A percentile compares a stretch with the other conserved stretches of the same genome.
These are phyloP conservation scores for Speoplatyrhinus poulsoni DNA, from an alignment of 2,113 vertebrate genomes.

Conservation along the genomic window DNA sequence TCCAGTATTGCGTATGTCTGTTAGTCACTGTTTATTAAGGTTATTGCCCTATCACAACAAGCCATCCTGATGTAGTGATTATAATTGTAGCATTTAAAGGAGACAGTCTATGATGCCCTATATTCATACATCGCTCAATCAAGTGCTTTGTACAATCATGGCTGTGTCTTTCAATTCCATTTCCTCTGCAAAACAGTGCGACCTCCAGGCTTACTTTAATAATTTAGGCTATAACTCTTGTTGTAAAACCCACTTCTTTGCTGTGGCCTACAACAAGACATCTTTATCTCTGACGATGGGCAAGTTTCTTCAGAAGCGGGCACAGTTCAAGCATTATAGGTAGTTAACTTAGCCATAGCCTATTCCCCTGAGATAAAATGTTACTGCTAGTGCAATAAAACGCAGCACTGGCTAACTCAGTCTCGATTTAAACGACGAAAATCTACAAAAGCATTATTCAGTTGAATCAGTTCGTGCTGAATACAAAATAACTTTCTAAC, in stretches of 20 bases:
- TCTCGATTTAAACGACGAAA: slow-evolving; percentile 20
- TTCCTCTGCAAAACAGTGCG: slow-evolving; percentile 49
- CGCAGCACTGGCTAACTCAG: slow-evolving; percentile 30
- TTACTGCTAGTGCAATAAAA: slow-evolving; percentile 41
- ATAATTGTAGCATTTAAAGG: slow-evolving; percentile 56
- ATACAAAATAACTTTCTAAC: background rate
- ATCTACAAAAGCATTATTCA: slow-evolving; percentile 4
- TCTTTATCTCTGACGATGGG: slow-evolving; percentile 43
- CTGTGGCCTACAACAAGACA: slow-evolving; percentile 48
- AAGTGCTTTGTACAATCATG: slow-evolving; percentile 65
- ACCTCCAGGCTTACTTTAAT: slow-evolving; percentile 52
- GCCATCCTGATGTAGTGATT: slow-evolving; percentile 51
- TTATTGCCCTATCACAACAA: slow-evolving; percentile 56
- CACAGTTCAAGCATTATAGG: slow-evolving; percentile 32
- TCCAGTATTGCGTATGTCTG: slow-evolving; percentile 28
- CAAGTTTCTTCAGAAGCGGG: slow-evolving; percentile 51
- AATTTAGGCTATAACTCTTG: slow-evolving; percentile 46
- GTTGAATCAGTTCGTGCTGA: too few relatives aligned
- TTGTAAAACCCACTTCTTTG: slow-evolving; percentile 62
- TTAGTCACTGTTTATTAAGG: slow-evolving; percentile 50
- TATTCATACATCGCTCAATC: slow-evolving; percentile 66
- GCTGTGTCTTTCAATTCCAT: slow-evolving; percentile 62
- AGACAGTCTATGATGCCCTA: slow-evolving; percentile 34
- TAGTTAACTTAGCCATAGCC: slow-evolving; percentile 24
- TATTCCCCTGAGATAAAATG: slow-evolving; percentile 14